phyloP scores from a whole-genome alignment of 2,113 vertebrate species.

The Nothoprocta perdicaria region DNA sequence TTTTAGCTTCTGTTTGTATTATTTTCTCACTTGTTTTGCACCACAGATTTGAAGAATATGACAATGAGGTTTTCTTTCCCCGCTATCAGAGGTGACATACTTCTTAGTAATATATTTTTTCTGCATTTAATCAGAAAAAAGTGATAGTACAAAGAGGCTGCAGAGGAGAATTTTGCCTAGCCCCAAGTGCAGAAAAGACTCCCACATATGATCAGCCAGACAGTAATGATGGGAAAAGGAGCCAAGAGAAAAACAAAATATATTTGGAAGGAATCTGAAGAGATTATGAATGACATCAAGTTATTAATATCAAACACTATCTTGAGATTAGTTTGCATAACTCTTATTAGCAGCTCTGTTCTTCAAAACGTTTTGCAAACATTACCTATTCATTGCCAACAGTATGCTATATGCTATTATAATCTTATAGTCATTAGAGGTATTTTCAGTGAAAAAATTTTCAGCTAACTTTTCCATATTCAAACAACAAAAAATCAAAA shows the following conservation, averaged over 20 bases:
- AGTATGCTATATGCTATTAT: neutral
- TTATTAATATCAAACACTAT: neutral
- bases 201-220: neutral
- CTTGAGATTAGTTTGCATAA: neutral
- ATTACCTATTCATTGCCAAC: neutral
- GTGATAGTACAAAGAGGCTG: rapidly evolving
- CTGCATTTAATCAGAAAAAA: neutral
- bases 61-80: neutral
- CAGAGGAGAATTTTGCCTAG: neutral
- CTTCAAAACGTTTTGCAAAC: neutral
- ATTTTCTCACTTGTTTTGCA: neutral
- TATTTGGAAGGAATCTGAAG: neutral
- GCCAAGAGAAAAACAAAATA: neutral
- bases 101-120: neutral
- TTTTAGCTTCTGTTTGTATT: neutral
- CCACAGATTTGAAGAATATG: neutral
- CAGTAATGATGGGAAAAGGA: neutral
- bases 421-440: neutral
- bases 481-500: neutral
- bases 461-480: neutral
- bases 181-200: neutral
- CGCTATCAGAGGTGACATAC: neutral
- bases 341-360: neutral
- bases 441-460: neutral
- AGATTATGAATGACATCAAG: neutral